Conservation (phyloP, 2,888 invertebrate species). For the Polietes domitor region DNA sequence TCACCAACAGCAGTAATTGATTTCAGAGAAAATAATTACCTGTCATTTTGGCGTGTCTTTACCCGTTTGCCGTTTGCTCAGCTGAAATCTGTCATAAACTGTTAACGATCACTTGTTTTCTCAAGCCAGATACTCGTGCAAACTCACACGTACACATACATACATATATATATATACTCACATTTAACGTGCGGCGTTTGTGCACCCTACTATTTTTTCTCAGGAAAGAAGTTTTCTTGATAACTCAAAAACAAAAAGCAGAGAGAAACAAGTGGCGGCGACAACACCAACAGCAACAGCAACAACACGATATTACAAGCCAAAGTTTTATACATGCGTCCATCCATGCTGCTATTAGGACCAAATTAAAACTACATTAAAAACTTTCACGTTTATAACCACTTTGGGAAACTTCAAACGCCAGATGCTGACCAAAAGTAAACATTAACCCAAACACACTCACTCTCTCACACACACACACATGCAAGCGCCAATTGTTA, state of each 20-base stretch:
- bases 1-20: neutral
- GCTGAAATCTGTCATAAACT: conserved; percentile 27
- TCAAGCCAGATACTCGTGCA: neutral
- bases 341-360: conserved; percentile 28
- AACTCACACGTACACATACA: neutral
- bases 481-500: conserved; percentile 10
- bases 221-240: neutral
- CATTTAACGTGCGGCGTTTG: neutral
- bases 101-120: conserved; percentile 7
- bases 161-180: neutral
- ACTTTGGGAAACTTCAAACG: conserved; percentile 38
- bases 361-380: conserved; percentile 41
- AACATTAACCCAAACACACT: conserved; percentile 1
- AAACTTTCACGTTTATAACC: conserved; percentile 40
- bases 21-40: conserved; percentile 25
- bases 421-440: conserved; percentile 41
- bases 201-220: conserved; percentile 3
- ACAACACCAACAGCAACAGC: conserved; percentile 5
- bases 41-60: neutral
- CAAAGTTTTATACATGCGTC: conserved; percentile 25
- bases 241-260: neutral
- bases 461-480: conserved; percentile 1
- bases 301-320: conserved; percentile 8
- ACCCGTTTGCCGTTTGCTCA: neutral
- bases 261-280: neutral